phyloP scores from a whole-genome alignment of 2,888 invertebrate species.

The Athetis lepigone region DNA sequence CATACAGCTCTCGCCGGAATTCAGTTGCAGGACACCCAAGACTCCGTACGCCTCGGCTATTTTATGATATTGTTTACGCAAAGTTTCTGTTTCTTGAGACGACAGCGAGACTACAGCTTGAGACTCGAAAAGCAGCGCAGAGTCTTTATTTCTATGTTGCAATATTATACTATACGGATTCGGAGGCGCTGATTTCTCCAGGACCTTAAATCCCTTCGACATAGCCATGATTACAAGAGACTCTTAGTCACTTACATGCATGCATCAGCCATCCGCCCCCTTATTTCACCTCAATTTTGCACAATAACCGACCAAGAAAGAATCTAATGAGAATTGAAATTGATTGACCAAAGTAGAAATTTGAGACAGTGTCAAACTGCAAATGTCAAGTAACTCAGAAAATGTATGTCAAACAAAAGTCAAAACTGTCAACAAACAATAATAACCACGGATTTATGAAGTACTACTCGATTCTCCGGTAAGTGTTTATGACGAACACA shows the following conservation, averaged over 20 bases:
- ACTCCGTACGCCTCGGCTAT: conserved; percentile 98
- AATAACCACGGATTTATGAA: too few species aligned
- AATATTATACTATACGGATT: conserved; percentile 97
- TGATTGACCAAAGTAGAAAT: conserved; percentile 13
- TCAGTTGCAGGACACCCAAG: conserved; percentile 97
- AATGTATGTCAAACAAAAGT: conserved; percentile 12
- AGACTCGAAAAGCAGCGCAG: conserved; percentile 97
- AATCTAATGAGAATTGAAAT: conserved; percentile 46
- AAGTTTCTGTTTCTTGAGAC: conserved; percentile 96
- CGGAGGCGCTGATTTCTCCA: conserved; percentile 96
- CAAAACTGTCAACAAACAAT: conserved; percentile 53
- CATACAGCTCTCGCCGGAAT: conserved; percentile 95
- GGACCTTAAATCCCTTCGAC: conserved; percentile 97
- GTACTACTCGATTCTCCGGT: too few species aligned
- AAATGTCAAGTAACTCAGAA: conserved; percentile 39
- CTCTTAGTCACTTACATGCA: conserved; percentile 65
- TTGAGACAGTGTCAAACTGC: conserved; percentile 41
- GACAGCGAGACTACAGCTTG: conserved; percentile 97
- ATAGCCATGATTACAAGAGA: conserved; percentile 93
- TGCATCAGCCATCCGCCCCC: conserved; percentile 81
- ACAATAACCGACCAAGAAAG: conserved; percentile 58
- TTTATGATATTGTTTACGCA: conserved; percentile 97
- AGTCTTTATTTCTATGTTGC: conserved; percentile 96
- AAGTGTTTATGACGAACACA: too few species aligned
- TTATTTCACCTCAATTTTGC: conserved; percentile 49